Base-by-base conservation (phyloP, 2,888 invertebrate genomes). In the Aleiodes testaceus region DNA sequence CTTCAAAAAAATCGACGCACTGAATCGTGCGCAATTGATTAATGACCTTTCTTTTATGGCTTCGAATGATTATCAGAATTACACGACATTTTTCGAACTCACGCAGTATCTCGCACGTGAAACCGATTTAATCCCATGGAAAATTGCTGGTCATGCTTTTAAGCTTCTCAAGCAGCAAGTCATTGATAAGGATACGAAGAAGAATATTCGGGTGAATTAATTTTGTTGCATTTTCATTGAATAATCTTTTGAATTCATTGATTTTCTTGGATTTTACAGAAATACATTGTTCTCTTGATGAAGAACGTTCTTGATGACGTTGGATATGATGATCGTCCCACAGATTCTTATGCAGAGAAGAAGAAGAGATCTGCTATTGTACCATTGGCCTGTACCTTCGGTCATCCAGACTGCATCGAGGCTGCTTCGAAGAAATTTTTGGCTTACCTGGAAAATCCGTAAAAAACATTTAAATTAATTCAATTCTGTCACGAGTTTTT, bases 1-100 rank as follows among this genome's bases (percentile, higher is more conserved):
- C 69, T 88, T 89, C 64, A 45, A 61, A 0, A 80, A 78, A 0
- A 92, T 95, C 68, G 89, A 91, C 72, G 82, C 90, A 0, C 81
- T 92, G 9, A 95, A 94, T 85, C 90, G 96, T 53, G 95, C 94
- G 0, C 94, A 95, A 74, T 80, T 93, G 11, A 87, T 97, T 0
- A 94, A 96, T 78, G 97, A 97, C 84, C 88, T 92, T 6, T 90
- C 93, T 74, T 91, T 91, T 75, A 86, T 93, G 72, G 93, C 93
- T 4, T 88, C 44, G 12, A 42, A 44, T 16, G 68, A 75, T 20
- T 64, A 70, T 26, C 55, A 88, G 86, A 12, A 82, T 88, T 9
- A 78, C 89, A 64, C 75, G 85, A 2, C 91, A 90, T 79, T 84
- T 82, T 1, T 84, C 85, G 72, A 90, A 90, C 0, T 88, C 92